These are phyloP conservation scores for Cephalopachus bancanus DNA, from an alignment of 2,797 vertebrate species.

Conservation along the genomic window DNA sequence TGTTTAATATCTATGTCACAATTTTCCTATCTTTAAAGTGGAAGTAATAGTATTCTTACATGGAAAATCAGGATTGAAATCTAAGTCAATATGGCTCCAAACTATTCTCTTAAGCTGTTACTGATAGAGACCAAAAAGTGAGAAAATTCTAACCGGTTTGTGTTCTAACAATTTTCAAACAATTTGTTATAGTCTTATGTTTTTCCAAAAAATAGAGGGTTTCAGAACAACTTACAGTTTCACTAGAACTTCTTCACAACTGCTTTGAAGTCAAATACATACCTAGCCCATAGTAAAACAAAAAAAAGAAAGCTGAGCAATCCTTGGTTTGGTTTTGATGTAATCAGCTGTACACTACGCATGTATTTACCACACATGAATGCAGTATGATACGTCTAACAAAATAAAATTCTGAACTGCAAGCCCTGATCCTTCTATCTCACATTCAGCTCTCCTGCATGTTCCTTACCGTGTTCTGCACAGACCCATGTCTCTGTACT, in stretches of 20 bases:
- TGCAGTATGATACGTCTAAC: rapidly evolving
- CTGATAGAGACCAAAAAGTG: background rate
- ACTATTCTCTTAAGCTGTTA: background rate
- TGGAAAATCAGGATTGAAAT: background rate
- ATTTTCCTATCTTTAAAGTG: too few relatives aligned
- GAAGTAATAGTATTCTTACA: too few relatives aligned
- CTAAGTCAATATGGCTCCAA: background rate
- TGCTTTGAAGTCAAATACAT: background rate
- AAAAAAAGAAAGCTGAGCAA: background rate
- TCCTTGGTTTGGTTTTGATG: background rate
- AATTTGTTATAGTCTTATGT: background rate
- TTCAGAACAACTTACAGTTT: background rate
- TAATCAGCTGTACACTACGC: rapidly evolving
- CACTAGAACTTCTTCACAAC: background rate
- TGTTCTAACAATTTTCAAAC: background rate
- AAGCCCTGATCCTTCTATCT: too few relatives aligned
- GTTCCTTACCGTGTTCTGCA: background rate
- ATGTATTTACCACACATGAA: rapidly evolving
- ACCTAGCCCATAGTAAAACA: background rate
- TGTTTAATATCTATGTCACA: too few relatives aligned
- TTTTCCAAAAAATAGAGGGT: background rate
- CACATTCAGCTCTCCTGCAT: background rate
- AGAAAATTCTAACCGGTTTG: background rate
- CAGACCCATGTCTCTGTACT: background rate
- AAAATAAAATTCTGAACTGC: background rate